Evolutionary conservation across 1,140 invertebrate species (phyloP), one percentile per base, ranked within the genome.

Genomic region (Argopecten irradians): DNA sequence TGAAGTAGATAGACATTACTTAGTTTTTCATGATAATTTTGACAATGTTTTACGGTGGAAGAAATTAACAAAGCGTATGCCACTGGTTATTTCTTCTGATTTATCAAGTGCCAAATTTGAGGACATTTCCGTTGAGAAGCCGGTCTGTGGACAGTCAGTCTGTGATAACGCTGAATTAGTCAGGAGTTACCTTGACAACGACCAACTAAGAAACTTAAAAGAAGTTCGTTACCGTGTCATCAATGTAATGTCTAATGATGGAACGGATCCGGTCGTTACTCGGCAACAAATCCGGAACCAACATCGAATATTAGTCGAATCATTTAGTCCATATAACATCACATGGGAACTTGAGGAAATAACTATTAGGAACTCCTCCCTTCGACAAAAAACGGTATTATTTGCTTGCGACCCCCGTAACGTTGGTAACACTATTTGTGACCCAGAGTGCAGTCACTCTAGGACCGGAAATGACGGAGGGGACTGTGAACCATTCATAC

Each of bases 131-230:
- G 16, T 93, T 14, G 34, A 89, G 41, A 85, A 89, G 71, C 94
- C 94, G 19, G 85, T 43, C 0, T 95, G 94, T 88, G 94, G 94
- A 0, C 33, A 93, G 34, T 94, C 94, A 0, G 88, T 94, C 0
- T 95, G 94, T 85, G 94, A 95, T 86, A 91, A 94, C 84, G 94
- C 94, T 32, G 89, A 91, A n/a, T 90, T 94, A 28, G 88, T 94
- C 0, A 82, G 83, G 9, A 92, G 91, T 84, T 94, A 94, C 88
- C 34, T 83, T 22, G 22, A 83, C 33, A 82, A 91, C 84, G 28
- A 46, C 33, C 87, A 90, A 32, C 85, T 94, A 3, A 84, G 90
- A 1, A 43, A 55, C 3, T 2, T 33, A 32, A 94, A 93, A 86
- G 85, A 82, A 84, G 82, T 93, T 19, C 90, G 90, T 22, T 94